Evolutionary conservation across 2,888 invertebrate genomes (phyloP).

Genomic region (Scotopteryx bipunctaria): DNA sequence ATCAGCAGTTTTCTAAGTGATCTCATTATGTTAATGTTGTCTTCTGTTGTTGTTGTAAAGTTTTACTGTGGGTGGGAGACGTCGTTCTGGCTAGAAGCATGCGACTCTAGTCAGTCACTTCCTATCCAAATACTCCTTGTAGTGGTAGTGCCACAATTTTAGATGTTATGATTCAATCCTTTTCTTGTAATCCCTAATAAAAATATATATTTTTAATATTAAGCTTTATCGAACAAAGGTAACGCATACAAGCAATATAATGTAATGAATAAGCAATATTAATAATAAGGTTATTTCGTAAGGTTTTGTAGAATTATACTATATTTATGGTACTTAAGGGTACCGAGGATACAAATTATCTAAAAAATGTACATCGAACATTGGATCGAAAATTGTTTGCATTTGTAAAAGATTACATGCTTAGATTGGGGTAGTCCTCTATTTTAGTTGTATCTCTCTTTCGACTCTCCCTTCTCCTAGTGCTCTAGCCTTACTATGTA

Average conservation of each 20-base stretch:
- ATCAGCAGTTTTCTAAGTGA: constrained; percentile 11
- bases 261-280: constrained; percentile 79
- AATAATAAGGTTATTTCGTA: constrained; percentile 64
- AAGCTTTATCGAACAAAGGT: constrained; percentile 61
- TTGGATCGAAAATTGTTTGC: constrained; percentile 44
- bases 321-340: constrained; percentile 77
- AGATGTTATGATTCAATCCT: constrained; percentile 28
- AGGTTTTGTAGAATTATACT: constrained; percentile 68
- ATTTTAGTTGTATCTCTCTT: constrained; percentile 29
- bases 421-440: constrained; percentile 22
- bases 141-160: constrained; percentile 70
- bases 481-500: constrained; percentile 46
- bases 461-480: constrained; percentile 41
- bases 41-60: background rate
- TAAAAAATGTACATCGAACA: constrained; percentile 73
- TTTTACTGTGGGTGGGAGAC: constrained; percentile 1
- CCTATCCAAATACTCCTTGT: constrained; percentile 59
- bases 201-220: constrained; percentile 55
- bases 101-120: constrained; percentile 58
- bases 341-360: constrained; percentile 53
- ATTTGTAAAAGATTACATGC: constrained; percentile 25
- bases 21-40: constrained; percentile 11
- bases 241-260: constrained; percentile 79
- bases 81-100: constrained; percentile 53
- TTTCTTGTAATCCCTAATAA: constrained; percentile 33